Evolutionary conservation across 2,888 invertebrate species (phyloP).

Genomic region (Exocentrus adspersus): DNA sequence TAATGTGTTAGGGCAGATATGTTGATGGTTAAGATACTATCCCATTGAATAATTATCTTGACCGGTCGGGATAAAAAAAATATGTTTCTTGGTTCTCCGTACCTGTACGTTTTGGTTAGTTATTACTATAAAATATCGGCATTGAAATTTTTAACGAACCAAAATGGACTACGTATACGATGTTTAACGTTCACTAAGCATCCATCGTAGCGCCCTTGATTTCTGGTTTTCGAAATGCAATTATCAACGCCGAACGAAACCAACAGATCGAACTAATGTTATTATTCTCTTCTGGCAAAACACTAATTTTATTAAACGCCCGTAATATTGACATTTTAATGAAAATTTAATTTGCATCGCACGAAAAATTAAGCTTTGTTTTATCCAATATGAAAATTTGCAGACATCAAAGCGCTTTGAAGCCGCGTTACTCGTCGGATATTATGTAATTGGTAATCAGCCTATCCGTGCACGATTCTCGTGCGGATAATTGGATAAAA

Average conservation of each 20-base stretch:
- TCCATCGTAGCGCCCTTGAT: conserved; percentile 10
- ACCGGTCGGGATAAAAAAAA: too few relatives aligned
- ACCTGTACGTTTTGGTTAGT: too few relatives aligned
- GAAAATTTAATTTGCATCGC: conserved; percentile 60
- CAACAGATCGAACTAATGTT: conserved; percentile 58
- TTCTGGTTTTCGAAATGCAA: conserved; percentile 51
- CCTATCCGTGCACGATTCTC: conserved; percentile 43
- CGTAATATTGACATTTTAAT: conserved; percentile 62
- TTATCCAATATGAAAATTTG: conserved; percentile 53
- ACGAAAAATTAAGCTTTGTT: conserved; percentile 57
- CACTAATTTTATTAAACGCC: conserved; percentile 61
- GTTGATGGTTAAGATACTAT: too few relatives aligned
- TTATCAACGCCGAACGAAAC: conserved; percentile 54
- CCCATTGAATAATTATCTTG: too few relatives aligned
- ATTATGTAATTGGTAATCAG: conserved; percentile 52
- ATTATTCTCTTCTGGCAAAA: conserved; percentile 56
- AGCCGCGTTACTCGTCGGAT: conserved; percentile 42
- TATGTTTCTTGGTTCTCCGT: too few relatives aligned
- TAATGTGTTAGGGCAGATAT: too few relatives aligned
- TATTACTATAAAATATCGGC: too few relatives aligned
- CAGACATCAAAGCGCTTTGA: conserved; percentile 50
- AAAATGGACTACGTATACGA: not conserved
- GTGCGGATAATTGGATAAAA: conserved; percentile 50
- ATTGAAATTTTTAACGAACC: too few relatives aligned
- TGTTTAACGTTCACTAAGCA: too few relatives aligned